Base-by-base conservation (phyloP, 2,888 invertebrate species). In the Acanthosepion pharaonis region DNA sequence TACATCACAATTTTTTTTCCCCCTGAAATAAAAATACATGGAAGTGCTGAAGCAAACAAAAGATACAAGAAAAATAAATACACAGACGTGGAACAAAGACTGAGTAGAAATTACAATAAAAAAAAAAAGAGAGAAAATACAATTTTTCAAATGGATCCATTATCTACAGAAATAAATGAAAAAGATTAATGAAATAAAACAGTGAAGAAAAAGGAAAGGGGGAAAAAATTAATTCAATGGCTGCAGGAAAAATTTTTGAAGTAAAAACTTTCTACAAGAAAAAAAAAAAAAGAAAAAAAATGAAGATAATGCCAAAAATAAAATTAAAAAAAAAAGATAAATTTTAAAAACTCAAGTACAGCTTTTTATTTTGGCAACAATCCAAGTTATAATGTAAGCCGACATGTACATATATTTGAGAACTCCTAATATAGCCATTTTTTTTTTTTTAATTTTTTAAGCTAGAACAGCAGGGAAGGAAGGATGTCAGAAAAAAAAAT, bases 71-170 rank as follows among this genome's bases (percentile, higher is more conserved):
- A 59, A 78, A 78, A 78, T n/a, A 78, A 78, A 78, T 15, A 78
- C n/a, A 78, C 11, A 33, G 18, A 78, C 33, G n/a, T n/a, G n/a
- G 78, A 78, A 78, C 78, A 78, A 78, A 78, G 78, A 78, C 33
- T 15, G n/a, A n/a, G 78, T 33, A 78, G n/a, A 78, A 78, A 78
- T 78, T 78, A 78, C n/a, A n/a, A 78, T 33, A 78, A 78, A 78
- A 78, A n/a, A 78, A 78, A 42, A 3, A 2, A 42, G 4, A 78
- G 78, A 78, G 78, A n/a, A 78, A 78, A 78, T 78, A 78, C 78
- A 78, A 78, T 78, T 78, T 78, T 78, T 78, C 78, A 78, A 78
- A 78, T 33, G n/a, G 78, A 78, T 78, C 78, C 78, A 78, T 78
- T 78, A 78, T 78, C 78, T 78, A 78, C 15, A 78, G n/a, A 78